A percentile compares a stretch with the other conserved stretches of the same genome.
These are phyloP conservation scores for Crotalus tigris DNA, from an alignment of 2,113 vertebrate genomes.

Conservation along the genomic window DNA sequence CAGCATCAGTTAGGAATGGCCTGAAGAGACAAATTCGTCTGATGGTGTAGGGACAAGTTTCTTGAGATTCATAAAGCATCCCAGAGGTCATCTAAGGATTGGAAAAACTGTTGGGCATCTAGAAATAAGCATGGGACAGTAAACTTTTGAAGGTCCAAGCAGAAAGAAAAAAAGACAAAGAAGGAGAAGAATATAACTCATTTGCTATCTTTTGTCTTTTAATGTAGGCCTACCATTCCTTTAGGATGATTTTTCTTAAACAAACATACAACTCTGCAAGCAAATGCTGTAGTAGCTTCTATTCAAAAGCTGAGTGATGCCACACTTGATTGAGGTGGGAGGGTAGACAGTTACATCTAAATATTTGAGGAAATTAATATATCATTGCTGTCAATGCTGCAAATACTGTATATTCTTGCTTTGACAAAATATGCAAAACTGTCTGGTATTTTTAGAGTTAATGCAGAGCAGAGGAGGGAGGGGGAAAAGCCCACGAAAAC, in stretches of 20 bases:
- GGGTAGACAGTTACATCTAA: neutral
- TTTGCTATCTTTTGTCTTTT: neutral
- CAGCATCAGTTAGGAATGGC: neutral
- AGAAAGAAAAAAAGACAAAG: neutral
- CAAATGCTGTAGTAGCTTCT: neutral
- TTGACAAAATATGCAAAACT: too few species aligned
- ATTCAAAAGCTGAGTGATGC: neutral
- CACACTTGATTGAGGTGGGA: neutral
- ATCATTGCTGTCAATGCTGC: fast-evolving
- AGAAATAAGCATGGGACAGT: neutral
- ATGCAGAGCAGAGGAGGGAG: too few species aligned
- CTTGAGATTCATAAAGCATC: neutral
- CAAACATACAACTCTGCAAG: neutral
- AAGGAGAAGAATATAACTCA: neutral
- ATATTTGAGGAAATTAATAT: fast-evolving
- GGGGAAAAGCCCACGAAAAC: too few species aligned
- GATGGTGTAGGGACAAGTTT: neutral
- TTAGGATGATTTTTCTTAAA: conserved; percentile 13
- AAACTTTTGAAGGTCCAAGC: neutral
- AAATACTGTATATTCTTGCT: too few species aligned
- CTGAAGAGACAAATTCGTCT: neutral
- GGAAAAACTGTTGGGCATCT: neutral
- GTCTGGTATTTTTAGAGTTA: too few species aligned
- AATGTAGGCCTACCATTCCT: neutral
- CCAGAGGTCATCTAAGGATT: neutral